These are phyloP conservation scores for Hestina assimilis DNA, from an alignment of 1,140 invertebrate genomes.

Conservation along the genomic window DNA sequence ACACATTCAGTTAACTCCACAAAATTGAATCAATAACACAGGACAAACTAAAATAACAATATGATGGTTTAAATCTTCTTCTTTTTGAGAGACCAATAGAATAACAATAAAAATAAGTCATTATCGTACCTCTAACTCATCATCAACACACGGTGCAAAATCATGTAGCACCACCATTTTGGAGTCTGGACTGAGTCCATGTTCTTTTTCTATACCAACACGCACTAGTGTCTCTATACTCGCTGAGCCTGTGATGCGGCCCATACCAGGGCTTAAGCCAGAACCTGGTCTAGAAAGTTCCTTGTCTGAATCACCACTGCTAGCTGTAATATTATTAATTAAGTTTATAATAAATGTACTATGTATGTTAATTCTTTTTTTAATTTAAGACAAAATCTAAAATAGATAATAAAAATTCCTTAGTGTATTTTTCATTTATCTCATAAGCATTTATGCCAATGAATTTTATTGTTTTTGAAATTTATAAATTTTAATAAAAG, in stretches of 20 bases:
- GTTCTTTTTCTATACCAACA: constrained; percentile 96
- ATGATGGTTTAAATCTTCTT: too few species aligned
- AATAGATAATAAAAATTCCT: too few species aligned
- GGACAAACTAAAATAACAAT: too few species aligned
- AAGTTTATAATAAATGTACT: neutral
- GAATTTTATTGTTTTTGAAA: too few species aligned
- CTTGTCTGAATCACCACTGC: constrained; percentile 85
- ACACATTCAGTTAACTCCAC: too few species aligned
- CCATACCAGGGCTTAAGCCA: constrained; percentile 83
- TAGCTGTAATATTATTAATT: constrained; percentile 35
- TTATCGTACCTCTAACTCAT: constrained; percentile 89
- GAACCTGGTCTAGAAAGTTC: constrained; percentile 82
- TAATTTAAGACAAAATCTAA: too few species aligned
- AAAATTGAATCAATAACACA: too few species aligned
- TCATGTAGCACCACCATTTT: constrained; percentile 98
- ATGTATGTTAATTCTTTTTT: neutral
- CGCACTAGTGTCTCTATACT: constrained; percentile 96
- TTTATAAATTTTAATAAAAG: too few species aligned
- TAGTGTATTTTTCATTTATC: too few species aligned
- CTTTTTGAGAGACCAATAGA: too few species aligned
- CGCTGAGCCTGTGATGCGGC: constrained; percentile 95
- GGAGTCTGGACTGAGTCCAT: constrained; percentile 92
- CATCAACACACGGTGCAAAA: constrained; percentile 96
- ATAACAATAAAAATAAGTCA: too few species aligned
- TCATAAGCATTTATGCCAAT: too few species aligned